Percentiles rank a stretch among this genome's conserved stretches.
These are phyloP conservation scores for Blastomussa wellsi DNA, from an alignment of 92 coral and sea anemone genomes.

Conservation along the genomic window DNA sequence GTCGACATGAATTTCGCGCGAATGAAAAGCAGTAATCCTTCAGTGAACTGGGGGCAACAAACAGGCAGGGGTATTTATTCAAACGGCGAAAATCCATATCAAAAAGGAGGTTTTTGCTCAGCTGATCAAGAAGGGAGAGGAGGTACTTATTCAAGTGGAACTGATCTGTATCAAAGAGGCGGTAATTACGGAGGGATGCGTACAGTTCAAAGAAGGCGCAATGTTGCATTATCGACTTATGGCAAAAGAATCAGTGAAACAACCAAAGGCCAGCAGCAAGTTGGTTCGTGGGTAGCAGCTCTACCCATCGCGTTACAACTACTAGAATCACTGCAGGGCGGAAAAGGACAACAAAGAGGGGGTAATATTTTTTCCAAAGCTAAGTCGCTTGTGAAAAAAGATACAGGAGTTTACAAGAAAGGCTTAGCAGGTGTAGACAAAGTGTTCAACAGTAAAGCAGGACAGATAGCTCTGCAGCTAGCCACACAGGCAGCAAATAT, in stretches of 20 bases:
- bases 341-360: not conserved
- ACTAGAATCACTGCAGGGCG: not conserved
- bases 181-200: not conserved
- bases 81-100: slow-evolving; percentile 1
- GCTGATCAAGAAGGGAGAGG: not conserved
- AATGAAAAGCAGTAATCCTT: not conserved
- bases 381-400: not conserved
- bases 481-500: not conserved
- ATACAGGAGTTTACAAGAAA: not conserved
- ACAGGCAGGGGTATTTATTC: not conserved
- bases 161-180: slow-evolving; percentile 1
- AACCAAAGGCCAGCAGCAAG: not conserved
- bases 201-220: not conserved
- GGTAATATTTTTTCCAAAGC: slow-evolving; percentile 1
- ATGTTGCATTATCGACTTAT: not conserved
- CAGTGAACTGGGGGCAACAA: not conserved
- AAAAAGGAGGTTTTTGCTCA: not conserved
- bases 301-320: slow-evolving; percentile 3
- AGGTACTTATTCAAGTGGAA: not conserved
- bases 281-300: not conserved
- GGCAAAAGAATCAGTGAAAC: not conserved
- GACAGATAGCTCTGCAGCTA: not conserved
- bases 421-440: not conserved
- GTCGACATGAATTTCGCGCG: slow-evolving; percentile 16
- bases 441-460: slow-evolving; percentile 1